A percentile compares a stretch with the other conserved stretches of the same genome.
phyloP scores from a whole-genome alignment of 2,113 vertebrate genomes.

The Erinaceus europaeus region DNA sequence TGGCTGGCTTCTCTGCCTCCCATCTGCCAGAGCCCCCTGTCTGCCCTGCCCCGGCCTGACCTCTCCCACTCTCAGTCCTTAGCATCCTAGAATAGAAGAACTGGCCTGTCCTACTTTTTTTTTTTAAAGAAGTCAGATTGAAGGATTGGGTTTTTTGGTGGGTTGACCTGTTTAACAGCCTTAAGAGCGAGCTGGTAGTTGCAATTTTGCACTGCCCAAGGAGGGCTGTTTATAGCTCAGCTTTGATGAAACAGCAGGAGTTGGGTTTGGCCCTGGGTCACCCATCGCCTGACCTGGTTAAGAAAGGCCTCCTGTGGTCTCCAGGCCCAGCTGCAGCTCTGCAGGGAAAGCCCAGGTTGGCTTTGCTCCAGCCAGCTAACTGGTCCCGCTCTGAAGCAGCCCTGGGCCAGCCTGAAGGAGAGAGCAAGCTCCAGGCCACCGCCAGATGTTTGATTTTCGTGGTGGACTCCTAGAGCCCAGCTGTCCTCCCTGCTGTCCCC shows the following conservation, averaged over 20 bases:
- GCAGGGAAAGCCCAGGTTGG: background rate
- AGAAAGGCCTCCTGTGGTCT: background rate
- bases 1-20: background rate
- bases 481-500: background rate
- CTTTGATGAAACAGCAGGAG: constrained; percentile 68
- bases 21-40: background rate
- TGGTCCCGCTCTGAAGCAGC: background rate
- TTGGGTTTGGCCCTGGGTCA: constrained; percentile 40
- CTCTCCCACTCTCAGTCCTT: background rate
- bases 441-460: background rate
- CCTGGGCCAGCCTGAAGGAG: background rate
- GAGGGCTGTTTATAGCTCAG: constrained; percentile 67
- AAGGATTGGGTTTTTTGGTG: constrained; percentile 65
- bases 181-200: constrained; percentile 61
- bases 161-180: constrained; percentile 72
- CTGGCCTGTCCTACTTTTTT: constrained; percentile 75
- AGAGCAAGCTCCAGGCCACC: background rate
- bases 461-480: background rate
- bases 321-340: background rate
- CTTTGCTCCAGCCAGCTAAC: background rate
- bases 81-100: constrained; percentile 21
- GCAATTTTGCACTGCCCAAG: constrained; percentile 60
- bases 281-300: constrained; percentile 52
- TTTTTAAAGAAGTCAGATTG: constrained; percentile 62
- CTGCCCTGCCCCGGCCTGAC: constrained; percentile 46